Percentiles rank a stretch among this genome's conserved stretches.
phyloP scores from a whole-genome alignment of 2,888 invertebrate species.

The Orchestes rusci region DNA sequence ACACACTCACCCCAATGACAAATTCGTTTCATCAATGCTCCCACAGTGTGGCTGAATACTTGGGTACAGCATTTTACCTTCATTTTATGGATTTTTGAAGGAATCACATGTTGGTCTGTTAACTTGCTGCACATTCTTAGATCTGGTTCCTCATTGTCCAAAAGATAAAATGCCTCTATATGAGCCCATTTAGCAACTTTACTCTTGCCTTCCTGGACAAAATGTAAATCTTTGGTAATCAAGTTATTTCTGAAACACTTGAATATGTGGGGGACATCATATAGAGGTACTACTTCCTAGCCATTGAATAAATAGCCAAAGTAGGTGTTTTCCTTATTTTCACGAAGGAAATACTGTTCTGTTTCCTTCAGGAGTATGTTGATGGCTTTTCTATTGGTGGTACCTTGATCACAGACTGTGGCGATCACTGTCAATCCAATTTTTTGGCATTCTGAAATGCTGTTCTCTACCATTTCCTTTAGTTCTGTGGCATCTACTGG shows the following conservation, averaged over 20 bases:
- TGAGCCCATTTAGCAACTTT: constrained; percentile 19
- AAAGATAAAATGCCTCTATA: constrained; percentile 16
- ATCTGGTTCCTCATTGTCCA: constrained; percentile 9
- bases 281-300: constrained; percentile 20
- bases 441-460: constrained; percentile 23
- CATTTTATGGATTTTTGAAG: constrained; percentile 23
- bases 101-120: constrained; percentile 22
- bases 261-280: constrained; percentile 7
- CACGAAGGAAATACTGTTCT: neutral
- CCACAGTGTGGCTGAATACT: constrained; percentile 22
- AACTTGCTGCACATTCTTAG: constrained; percentile 20
- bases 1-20: constrained; percentile 19
- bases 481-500: constrained; percentile 19
- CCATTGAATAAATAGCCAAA: constrained; percentile 17
- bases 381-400: constrained; percentile 28
- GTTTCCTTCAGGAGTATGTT: constrained; percentile 12
- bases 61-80: constrained; percentile 13
- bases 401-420: constrained; percentile 32
- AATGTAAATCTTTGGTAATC: constrained; percentile 16
- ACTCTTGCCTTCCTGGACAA: constrained; percentile 6
- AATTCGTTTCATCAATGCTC: constrained; percentile 22
- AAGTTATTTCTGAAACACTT: constrained; percentile 23
- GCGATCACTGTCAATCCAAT: constrained; percentile 29
- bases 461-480: constrained; percentile 16
- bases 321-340: constrained; percentile 13